Percentiles rank a stretch among this genome's conserved stretches.
phyloP scores from a whole-genome alignment of 2,113 vertebrate species.

The Cebidichthys violaceus region DNA sequence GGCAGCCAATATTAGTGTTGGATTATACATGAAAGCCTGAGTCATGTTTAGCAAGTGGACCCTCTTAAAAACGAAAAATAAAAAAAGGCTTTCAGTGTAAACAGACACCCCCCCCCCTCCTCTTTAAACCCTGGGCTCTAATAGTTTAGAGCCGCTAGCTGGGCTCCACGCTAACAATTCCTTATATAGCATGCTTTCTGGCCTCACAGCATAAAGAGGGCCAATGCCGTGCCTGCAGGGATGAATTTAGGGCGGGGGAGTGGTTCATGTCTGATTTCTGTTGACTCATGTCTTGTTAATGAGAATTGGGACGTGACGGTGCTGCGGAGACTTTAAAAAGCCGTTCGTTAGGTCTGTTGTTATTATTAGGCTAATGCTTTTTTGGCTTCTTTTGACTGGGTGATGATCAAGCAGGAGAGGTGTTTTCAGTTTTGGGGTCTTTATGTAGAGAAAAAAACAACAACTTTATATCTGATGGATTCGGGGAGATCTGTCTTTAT shows the following conservation, averaged over 20 bases:
- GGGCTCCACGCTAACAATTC: constrained; percentile 60
- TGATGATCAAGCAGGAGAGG: constrained; percentile 9
- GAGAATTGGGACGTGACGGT: constrained; percentile 32
- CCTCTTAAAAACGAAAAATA: constrained; percentile 65
- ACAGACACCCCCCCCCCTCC: constrained; percentile 48
- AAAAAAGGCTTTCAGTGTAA: constrained; percentile 53
- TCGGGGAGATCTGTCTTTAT: neutral
- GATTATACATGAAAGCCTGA: constrained; percentile 50
- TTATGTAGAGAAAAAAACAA: neutral
- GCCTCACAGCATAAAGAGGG: constrained; percentile 38
- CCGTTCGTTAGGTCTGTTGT: constrained; percentile 18
- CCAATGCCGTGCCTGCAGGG: constrained; percentile 40
- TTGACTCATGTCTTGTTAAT: constrained; percentile 59
- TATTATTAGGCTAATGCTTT: constrained; percentile 26
- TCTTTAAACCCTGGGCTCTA: constrained; percentile 36
- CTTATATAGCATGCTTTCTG: constrained; percentile 74
- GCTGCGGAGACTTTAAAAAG: constrained; percentile 34
- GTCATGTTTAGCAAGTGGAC: constrained; percentile 60
- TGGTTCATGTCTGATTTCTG: constrained; percentile 58
- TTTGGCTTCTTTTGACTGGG: neutral
- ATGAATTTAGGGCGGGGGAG: constrained; percentile 56
- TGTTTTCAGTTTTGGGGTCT: constrained; percentile 8
- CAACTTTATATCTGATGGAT: neutral
- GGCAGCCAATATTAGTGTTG: constrained; percentile 66
- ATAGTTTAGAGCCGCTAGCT: constrained; percentile 54